Evolutionary conservation across 2,888 invertebrate species (phyloP).

Genomic region (Graphium colonna): DNA sequence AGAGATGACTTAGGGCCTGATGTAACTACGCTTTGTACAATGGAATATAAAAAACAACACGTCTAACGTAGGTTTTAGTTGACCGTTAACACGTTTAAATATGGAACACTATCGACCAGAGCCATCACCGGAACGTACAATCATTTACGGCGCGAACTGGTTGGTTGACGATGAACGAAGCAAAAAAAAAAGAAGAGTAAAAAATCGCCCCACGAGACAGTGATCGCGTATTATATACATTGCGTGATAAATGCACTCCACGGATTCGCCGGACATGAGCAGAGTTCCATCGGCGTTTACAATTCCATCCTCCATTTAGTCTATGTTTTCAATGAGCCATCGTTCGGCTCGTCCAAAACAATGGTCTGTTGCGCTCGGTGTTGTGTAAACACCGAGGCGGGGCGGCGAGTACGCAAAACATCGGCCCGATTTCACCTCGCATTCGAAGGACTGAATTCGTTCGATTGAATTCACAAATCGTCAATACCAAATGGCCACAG

Average conservation of each 20-base stretch:
- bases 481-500: neutral
- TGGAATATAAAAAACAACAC: too few species aligned
- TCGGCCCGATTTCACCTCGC: slow-evolving; percentile 7
- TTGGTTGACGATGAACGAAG: slow-evolving; percentile 3
- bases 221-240: neutral
- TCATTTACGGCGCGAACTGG: neutral
- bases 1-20: too few species aligned
- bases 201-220: slow-evolving; percentile 9
- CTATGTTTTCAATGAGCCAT: slow-evolving; percentile 20
- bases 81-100: neutral
- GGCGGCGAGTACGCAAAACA: slow-evolving; percentile 17
- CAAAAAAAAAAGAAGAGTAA: slow-evolving; percentile 2
- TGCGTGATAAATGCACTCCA: slow-evolving; percentile 16
- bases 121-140: slow-evolving; percentile 2
- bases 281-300: slow-evolving; percentile 22
- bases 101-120: neutral
- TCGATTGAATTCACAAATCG: slow-evolving; percentile 12
- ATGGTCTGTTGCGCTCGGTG: slow-evolving; percentile 10
- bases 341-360: slow-evolving; percentile 17
- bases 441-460: slow-evolving; percentile 9
- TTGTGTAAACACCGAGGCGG: slow-evolving; percentile 20
- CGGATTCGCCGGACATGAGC: slow-evolving; percentile 24
- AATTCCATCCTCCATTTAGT: slow-evolving; percentile 17
- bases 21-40: too few species aligned
- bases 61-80: too few species aligned